phyloP scores from a whole-genome alignment of 2,113 vertebrate species.

The Nanorana parkeri region DNA sequence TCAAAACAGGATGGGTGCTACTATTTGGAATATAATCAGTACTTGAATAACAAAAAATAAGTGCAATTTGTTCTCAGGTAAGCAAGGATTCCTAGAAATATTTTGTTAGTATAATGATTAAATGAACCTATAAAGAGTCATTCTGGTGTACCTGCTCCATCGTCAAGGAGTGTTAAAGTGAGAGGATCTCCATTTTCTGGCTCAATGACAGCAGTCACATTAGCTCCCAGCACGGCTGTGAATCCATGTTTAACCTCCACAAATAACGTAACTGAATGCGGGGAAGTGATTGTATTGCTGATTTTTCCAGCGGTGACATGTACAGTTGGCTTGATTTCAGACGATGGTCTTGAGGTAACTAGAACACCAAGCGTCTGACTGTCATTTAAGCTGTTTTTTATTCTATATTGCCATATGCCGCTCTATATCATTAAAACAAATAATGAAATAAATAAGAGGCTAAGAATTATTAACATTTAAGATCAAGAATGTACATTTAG shows the following conservation, averaged over 20 bases:
- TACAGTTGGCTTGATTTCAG: slow-evolving; percentile 51
- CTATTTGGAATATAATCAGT: no score
- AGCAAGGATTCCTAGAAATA: no score
- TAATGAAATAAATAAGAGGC: not conserved
- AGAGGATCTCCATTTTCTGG: slow-evolving; percentile 58
- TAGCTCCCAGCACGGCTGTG: slow-evolving; percentile 65
- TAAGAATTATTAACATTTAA: not conserved
- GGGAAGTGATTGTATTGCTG: slow-evolving; percentile 60
- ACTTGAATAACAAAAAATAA: no score
- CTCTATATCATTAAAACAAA: slow-evolving; percentile 56
- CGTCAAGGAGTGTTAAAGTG: slow-evolving; percentile 66
- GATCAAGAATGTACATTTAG: not conserved
- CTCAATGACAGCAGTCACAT: slow-evolving; percentile 68
- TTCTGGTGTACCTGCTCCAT: slow-evolving; percentile 70
- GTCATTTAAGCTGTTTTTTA: slow-evolving; percentile 62
- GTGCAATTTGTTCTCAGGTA: no score
- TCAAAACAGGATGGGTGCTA: no score
- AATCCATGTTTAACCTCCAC: slow-evolving; percentile 68
- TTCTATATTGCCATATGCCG: slow-evolving; percentile 68
- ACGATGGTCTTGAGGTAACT: slow-evolving; percentile 66
- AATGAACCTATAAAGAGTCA: no score
- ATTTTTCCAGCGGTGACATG: slow-evolving; percentile 63
- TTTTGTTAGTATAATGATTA: no score
- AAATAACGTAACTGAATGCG: slow-evolving; percentile 66
- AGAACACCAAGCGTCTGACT: slow-evolving; percentile 64